Conservation (phyloP, 2,113 vertebrate species). For the Hydropotes inermis region DNA sequence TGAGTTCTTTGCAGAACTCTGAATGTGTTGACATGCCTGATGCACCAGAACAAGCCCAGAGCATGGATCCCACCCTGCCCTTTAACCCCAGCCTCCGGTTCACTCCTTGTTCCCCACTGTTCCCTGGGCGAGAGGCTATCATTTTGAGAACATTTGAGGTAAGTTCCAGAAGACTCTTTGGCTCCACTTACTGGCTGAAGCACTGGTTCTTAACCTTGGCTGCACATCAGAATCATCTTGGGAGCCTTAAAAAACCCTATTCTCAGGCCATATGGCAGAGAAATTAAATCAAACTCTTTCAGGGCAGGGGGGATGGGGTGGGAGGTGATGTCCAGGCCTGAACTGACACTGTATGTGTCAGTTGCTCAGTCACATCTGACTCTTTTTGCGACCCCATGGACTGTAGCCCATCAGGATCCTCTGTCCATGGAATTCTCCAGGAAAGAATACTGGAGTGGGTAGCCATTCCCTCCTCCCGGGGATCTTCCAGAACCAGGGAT, state of each 20-base stretch:
- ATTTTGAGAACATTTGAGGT: neutral
- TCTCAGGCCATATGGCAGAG: neutral
- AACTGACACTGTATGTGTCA: neutral
- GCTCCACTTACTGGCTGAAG: neutral
- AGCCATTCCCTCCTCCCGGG: neutral
- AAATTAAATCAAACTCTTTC: neutral
- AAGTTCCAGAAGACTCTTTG: neutral
- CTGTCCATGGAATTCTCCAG: neutral
- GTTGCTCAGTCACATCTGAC: neutral
- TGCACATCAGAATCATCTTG: neutral
- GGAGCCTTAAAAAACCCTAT: neutral
- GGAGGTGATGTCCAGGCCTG: neutral
- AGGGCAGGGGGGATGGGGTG: neutral
- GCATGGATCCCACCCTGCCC: neutral
- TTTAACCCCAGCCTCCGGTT: neutral
- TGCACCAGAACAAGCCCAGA: neutral
- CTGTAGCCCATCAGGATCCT: neutral
- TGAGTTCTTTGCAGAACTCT: neutral
- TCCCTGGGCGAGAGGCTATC: neutral
- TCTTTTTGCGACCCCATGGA: neutral
- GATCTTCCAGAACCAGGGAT: neutral
- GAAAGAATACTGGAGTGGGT: neutral
- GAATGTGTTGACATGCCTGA: neutral
- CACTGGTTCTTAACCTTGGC: neutral
- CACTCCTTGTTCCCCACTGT: neutral